Evolutionary conservation across 2,888 invertebrate species (phyloP).

Genomic region (Cyclophora punctaria): DNA sequence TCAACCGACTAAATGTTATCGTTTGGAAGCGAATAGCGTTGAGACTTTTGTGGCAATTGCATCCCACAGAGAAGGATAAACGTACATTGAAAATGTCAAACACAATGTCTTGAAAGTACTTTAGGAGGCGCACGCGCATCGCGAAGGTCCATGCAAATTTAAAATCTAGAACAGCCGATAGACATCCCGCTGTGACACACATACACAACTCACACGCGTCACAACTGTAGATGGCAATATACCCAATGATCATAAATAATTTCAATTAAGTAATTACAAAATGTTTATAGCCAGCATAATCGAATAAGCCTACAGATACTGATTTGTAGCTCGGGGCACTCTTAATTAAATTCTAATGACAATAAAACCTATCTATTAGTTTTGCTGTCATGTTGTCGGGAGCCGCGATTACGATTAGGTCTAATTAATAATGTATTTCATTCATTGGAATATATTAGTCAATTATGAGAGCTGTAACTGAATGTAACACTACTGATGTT

Average conservation of each 20-base stretch:
- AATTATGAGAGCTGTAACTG: too few species aligned
- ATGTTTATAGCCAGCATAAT: constrained; percentile 8
- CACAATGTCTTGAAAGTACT: constrained; percentile 7
- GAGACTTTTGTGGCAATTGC: constrained; percentile 1
- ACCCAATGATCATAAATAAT: constrained; percentile 9
- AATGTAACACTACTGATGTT: too few species aligned
- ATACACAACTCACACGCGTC: constrained; percentile 16
- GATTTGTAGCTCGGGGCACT: constrained; percentile 1
- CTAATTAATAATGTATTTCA: too few species aligned
- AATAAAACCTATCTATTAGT: too few species aligned
- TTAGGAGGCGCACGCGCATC: constrained; percentile 8
- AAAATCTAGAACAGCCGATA: constrained; percentile 26
- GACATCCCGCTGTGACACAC: constrained; percentile 22
- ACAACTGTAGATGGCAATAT: constrained; percentile 34
- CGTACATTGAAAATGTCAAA: constrained; percentile 13
- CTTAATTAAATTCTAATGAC: too few species aligned
- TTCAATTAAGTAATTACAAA: constrained; percentile 11
- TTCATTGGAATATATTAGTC: too few species aligned
- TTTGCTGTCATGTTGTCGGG: too few species aligned
- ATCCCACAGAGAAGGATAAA: constrained; percentile 10
- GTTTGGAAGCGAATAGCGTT: constrained; percentile 9
- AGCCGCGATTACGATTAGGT: too few species aligned
- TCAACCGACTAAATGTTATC: constrained; percentile 11
- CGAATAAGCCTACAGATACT: constrained; percentile 3
- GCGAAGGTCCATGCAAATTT: constrained; percentile 24